Evolutionary conservation across 2,888 invertebrate species (phyloP).

Genomic region (Acanthoscelides obtectus): DNA sequence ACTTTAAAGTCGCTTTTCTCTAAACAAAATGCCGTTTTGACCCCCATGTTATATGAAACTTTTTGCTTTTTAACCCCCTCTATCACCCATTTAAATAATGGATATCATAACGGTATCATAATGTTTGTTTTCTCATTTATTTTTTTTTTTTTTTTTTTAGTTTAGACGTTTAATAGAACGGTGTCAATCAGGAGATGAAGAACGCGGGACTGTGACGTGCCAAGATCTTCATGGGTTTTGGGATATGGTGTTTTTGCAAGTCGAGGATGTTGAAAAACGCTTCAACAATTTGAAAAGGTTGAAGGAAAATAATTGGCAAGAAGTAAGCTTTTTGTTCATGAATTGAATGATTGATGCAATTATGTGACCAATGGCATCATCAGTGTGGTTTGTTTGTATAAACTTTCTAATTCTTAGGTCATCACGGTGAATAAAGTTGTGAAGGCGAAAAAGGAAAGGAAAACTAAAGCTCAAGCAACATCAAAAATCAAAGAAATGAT

Average conservation of each 20-base stretch:
- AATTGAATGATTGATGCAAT: background rate
- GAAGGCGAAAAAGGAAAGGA: slow-evolving; percentile 17
- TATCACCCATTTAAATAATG: too few relatives aligned
- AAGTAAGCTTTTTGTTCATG: slow-evolving; percentile 34
- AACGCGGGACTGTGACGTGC: slow-evolving; percentile 54
- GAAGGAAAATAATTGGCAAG: slow-evolving; percentile 51
- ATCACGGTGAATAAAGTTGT: slow-evolving; percentile 28
- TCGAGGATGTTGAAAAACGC: slow-evolving; percentile 60
- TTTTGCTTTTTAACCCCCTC: too few relatives aligned
- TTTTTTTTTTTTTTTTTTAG: background rate
- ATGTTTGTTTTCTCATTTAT: too few relatives aligned
- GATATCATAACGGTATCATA: too few relatives aligned
- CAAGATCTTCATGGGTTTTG: slow-evolving; percentile 82
- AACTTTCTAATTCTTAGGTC: background rate
- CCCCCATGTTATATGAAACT: too few relatives aligned
- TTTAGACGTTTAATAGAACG: slow-evolving; percentile 35
- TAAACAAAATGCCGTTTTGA: too few relatives aligned
- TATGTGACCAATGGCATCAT: background rate
- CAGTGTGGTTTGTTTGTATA: background rate
- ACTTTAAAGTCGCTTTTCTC: too few relatives aligned
- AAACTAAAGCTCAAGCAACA: slow-evolving; percentile 18
- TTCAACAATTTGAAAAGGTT: slow-evolving; percentile 53
- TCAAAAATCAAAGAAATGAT: slow-evolving; percentile 34
- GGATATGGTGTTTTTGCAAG: slow-evolving; percentile 80
- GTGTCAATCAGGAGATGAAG: slow-evolving; percentile 46